Conservation (phyloP, 2,797 vertebrate genomes). For the Salmo trutta region DNA sequence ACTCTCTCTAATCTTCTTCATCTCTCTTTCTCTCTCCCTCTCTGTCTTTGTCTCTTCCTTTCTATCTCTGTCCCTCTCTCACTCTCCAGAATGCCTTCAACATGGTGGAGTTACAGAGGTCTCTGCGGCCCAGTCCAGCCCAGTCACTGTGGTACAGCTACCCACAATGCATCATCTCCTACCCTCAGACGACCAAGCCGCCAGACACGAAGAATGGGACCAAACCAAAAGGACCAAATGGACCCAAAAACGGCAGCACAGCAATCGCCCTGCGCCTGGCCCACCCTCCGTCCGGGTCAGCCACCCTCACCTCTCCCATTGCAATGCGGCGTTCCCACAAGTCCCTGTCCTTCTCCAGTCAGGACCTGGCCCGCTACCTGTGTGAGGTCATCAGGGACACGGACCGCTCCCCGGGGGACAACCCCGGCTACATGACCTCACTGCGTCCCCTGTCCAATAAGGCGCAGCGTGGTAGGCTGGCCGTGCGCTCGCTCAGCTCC, state of each 20-base stretch:
- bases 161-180: conserved; percentile 63
- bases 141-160: conserved; percentile 76
- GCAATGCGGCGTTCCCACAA: conserved; percentile 69
- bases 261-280: conserved; percentile 72
- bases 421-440: conserved; percentile 71
- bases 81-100: conserved; percentile 82
- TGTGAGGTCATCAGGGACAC: conserved; percentile 78
- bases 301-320: conserved; percentile 66
- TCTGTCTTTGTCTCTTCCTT: neutral
- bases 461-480: conserved; percentile 69
- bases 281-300: conserved; percentile 60
- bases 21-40: conserved; percentile 1
- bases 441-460: conserved; percentile 74
- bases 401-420: conserved; percentile 63
- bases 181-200: conserved; percentile 69
- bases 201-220: conserved; percentile 49
- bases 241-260: conserved; percentile 50
- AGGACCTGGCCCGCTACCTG: conserved; percentile 79
- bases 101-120: conserved; percentile 89
- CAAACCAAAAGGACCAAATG: conserved; percentile 41
- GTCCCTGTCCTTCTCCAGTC: conserved; percentile 72
- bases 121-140: conserved; percentile 81
- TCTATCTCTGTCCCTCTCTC: conserved; percentile 1
- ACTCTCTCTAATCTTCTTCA: neutral
- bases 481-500: conserved; percentile 81